Percentiles rank a stretch among this genome's conserved stretches.
Conservation (phyloP, 1,140 invertebrate genomes). For the Portunus trituberculatus region DNA sequence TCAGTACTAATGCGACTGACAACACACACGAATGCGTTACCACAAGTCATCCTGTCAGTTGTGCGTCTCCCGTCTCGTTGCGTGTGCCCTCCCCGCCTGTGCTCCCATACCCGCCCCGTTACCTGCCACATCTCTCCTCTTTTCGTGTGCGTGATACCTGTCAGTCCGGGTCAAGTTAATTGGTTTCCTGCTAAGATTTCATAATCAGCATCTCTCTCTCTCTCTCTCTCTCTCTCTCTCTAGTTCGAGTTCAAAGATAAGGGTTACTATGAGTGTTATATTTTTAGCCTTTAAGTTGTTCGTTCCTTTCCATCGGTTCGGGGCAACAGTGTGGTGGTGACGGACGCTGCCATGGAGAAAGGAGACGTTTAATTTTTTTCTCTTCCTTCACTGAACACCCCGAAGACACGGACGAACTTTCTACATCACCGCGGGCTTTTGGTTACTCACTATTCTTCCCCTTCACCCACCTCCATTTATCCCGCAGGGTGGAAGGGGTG, state of each 20-base stretch:
- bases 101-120: no score
- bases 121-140: no score
- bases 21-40: no score
- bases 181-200: no score
- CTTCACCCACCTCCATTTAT: not conserved
- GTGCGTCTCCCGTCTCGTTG: no score
- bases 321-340: not conserved
- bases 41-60: not conserved
- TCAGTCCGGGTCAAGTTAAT: no score
- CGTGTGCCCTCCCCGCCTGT: no score
- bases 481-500: not conserved
- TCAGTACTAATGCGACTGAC: not conserved
- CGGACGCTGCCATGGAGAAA: slow-evolving; percentile 1
- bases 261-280: not conserved
- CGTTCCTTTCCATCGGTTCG: not conserved
- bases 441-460: not conserved
- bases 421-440: not conserved
- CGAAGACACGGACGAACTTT: slow-evolving; percentile 2
- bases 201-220: no score
- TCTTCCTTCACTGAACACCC: not conserved
- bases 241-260: not conserved
- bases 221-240: not conserved
- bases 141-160: no score
- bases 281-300: not conserved
- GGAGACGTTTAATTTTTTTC: not conserved